These are phyloP conservation scores for Tricholauxania praeusta DNA, from an alignment of 2,888 invertebrate species.

Conservation along the genomic window DNA sequence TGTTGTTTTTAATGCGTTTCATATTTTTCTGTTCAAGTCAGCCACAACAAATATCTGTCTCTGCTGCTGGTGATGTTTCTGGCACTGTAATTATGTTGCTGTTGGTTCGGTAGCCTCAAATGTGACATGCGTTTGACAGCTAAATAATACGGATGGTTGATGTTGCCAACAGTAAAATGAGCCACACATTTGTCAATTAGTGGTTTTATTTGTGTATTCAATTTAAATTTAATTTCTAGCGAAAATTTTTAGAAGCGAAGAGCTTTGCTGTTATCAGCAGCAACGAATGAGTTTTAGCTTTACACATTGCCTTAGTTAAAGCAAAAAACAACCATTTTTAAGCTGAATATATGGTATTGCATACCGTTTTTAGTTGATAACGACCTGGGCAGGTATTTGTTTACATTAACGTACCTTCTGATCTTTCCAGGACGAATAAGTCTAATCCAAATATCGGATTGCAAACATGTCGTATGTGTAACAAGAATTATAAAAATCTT, in stretches of 20 bases:
- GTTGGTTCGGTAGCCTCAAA: constrained; percentile 58
- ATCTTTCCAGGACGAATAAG: too few species aligned
- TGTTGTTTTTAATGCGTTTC: not conserved
- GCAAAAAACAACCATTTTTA: too few species aligned
- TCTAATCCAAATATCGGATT: too few species aligned
- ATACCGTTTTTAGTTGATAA: too few species aligned
- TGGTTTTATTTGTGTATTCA: constrained; percentile 6
- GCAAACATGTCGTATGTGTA: too few species aligned
- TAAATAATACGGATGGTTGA: constrained; percentile 48
- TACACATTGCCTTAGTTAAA: too few species aligned
- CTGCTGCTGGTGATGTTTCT: not conserved
- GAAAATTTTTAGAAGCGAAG: not conserved
- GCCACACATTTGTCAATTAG: constrained; percentile 26
- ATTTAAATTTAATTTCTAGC: not conserved
- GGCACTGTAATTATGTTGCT: constrained; percentile 28
- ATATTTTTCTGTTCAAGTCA: not conserved
- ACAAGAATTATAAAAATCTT: too few species aligned
- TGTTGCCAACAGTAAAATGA: not conserved
- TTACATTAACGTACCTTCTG: too few species aligned
- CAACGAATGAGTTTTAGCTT: too few species aligned
- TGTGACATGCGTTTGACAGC: constrained; percentile 63
- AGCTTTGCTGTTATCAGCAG: too few species aligned
- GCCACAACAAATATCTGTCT: not conserved
- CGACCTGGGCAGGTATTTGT: too few species aligned
- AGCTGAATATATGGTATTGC: too few species aligned